Percentiles rank a stretch among this genome's conserved stretches.
phyloP scores from a whole-genome alignment of 1,140 invertebrate species.

The Orchesella cincta region DNA sequence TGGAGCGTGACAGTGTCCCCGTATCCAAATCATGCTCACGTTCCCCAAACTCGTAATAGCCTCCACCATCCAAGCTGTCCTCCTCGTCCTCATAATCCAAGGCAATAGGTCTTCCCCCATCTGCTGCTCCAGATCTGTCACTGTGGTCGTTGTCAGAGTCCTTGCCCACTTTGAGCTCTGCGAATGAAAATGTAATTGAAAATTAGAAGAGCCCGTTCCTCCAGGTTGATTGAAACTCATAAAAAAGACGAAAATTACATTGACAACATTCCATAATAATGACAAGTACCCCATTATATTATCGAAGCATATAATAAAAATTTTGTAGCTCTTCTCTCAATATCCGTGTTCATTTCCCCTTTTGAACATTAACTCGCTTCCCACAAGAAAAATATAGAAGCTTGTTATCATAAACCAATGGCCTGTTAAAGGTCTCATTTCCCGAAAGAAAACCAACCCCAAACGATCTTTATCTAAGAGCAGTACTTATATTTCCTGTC shows the following conservation, averaged over 20 bases:
- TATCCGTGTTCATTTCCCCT: no score
- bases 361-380: no score
- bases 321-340: no score
- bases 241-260: no score
- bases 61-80: background rate
- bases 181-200: background rate
- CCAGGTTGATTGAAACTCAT: no score
- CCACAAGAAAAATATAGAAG: no score
- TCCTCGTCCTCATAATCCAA: conserved; percentile 34
- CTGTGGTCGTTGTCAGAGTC: background rate
- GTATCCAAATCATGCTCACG: background rate
- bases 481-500: conserved; percentile 1
- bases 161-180: conserved; percentile 6
- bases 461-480: conserved; percentile 23
- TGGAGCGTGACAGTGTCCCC: background rate
- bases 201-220: background rate
- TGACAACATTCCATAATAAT: no score
- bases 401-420: no score
- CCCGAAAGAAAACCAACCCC: background rate
- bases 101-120: no score
- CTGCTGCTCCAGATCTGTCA: background rate
- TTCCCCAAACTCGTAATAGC: background rate
- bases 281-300: no score
- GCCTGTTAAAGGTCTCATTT: no score
- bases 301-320: no score